Percentiles rank a stretch among this genome's conserved stretches.
Evolutionary conservation across 2,113 vertebrate species (phyloP).

Genomic region (Alces alces): DNA sequence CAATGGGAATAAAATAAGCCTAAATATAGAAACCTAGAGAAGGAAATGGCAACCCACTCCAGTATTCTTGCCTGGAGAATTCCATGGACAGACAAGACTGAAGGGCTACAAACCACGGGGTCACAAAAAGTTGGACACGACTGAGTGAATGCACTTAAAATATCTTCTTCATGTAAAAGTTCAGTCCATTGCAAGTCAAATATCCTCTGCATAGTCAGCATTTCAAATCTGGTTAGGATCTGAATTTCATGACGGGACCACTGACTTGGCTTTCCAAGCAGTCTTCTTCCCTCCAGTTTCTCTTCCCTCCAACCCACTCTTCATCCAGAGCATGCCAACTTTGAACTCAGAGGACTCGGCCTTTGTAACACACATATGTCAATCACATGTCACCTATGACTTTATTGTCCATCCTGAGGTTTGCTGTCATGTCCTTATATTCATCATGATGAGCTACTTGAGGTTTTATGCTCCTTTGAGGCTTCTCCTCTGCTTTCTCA

Average conservation of each 20-base stretch:
- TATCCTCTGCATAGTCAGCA: accelerated
- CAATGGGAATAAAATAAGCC: neutral
- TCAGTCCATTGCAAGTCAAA: neutral
- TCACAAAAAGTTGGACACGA: neutral
- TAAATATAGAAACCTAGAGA: neutral
- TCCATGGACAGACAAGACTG: neutral
- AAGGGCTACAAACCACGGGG: neutral
- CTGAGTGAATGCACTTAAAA: neutral
- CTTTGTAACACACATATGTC: neutral
- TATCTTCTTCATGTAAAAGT: neutral
- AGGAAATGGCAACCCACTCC: neutral
- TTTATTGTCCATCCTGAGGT: neutral
- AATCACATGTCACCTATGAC: neutral
- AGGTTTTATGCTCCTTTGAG: neutral
- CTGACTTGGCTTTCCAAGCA: neutral
- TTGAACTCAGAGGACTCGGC: neutral
- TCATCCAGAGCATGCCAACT: too few relatives aligned
- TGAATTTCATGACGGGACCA: neutral
- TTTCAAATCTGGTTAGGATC: neutral
- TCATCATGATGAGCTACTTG: neutral
- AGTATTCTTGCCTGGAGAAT: neutral
- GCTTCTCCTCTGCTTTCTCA: neutral
- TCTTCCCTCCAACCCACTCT: neutral
- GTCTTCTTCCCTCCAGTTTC: neutral
- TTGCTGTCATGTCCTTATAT: neutral